phyloP scores from a whole-genome alignment of 92 coral and sea anemone genomes.

The Phenganax marumi region DNA sequence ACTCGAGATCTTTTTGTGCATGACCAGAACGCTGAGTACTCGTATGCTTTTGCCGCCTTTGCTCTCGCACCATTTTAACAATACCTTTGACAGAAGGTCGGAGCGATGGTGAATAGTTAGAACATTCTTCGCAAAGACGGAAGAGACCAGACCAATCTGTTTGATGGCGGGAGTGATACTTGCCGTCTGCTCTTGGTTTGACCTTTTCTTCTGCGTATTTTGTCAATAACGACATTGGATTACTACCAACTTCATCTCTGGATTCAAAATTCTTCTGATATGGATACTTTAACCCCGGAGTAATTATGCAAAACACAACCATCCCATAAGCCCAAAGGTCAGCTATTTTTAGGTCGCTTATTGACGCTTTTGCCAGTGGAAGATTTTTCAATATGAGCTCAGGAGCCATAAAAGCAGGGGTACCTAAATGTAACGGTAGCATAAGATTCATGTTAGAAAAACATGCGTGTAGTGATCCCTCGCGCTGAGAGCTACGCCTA shows the following conservation, averaged over 20 bases:
- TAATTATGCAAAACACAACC: constrained; percentile 30
- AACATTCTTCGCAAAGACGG: not conserved
- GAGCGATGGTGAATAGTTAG: not conserved
- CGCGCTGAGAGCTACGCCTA: too few relatives aligned
- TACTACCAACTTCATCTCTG: not conserved
- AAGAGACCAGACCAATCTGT: constrained; percentile 1
- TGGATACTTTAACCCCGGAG: not conserved
- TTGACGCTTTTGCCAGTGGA: not conserved
- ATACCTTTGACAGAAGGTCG: not conserved
- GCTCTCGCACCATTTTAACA: not conserved
- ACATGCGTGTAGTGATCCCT: too few relatives aligned
- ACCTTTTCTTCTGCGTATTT: not conserved
- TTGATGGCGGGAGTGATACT: not conserved
- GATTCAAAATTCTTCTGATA: not conserved
- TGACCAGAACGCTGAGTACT: not conserved
- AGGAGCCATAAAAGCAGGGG: constrained; percentile 8
- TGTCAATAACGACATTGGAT: not conserved
- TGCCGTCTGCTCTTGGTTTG: not conserved
- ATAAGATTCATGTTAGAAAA: too few relatives aligned
- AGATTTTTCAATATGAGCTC: not conserved
- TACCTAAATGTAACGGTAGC: not conserved
- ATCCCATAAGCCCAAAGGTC: constrained; percentile 48
- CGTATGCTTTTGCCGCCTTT: not conserved
- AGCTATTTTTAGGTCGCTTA: not conserved
- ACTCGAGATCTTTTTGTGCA: not conserved